phyloP scores from a whole-genome alignment of 2,888 invertebrate genomes.

The Eupithecia tripunctaria region DNA sequence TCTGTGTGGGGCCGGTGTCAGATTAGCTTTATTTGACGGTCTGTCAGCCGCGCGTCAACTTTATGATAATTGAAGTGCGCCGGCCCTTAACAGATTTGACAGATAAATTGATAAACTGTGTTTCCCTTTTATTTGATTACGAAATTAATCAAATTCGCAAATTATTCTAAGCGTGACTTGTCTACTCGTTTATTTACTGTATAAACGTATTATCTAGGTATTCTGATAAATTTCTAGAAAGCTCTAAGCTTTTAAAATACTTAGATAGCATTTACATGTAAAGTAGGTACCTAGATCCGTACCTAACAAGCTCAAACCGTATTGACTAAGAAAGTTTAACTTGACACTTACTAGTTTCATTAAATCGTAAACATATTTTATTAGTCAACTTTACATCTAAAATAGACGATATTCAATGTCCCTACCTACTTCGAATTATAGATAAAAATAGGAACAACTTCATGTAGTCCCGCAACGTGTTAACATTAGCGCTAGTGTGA shows the following conservation, averaged over 20 bases:
- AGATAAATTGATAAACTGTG: constrained; percentile 44
- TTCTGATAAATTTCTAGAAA: neutral
- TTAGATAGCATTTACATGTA: neutral
- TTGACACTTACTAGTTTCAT: neutral
- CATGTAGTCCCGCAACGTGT: neutral
- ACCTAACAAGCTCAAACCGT: neutral
- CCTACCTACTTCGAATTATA: neutral
- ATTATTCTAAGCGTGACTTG: neutral
- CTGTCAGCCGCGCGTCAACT: constrained; percentile 68
- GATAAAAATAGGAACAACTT: neutral
- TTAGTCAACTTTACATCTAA: neutral
- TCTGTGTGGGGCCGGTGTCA: constrained; percentile 68
- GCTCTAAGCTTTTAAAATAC: neutral
- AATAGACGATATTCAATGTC: neutral
- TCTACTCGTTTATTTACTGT: neutral
- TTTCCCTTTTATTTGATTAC: constrained; percentile 24
- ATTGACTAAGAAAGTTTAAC: neutral
- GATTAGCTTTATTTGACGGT: constrained; percentile 66
- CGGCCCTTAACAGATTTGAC: constrained; percentile 57
- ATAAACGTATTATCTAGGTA: neutral
- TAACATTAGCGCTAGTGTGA: neutral
- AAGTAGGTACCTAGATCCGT: neutral
- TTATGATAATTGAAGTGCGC: constrained; percentile 64
- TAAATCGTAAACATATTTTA: neutral
- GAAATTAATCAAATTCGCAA: constrained; percentile 5